These are phyloP conservation scores for Cuniculus paca DNA, from an alignment of 2,797 vertebrate genomes.

Conservation along the genomic window DNA sequence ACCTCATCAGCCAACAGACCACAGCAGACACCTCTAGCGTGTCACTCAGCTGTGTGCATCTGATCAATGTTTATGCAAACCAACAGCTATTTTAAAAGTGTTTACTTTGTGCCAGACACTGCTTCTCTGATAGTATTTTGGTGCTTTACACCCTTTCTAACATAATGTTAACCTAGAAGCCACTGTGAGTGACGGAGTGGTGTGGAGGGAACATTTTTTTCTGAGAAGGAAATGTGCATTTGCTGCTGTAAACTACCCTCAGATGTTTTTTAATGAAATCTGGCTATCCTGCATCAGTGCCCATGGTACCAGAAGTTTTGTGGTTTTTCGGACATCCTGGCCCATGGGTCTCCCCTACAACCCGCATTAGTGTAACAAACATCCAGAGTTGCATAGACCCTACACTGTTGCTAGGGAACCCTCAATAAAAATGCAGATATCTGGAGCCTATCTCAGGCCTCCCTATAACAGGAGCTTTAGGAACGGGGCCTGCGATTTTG, in stretches of 20 bases:
- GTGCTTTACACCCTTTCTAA: background rate
- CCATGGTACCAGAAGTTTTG: background rate
- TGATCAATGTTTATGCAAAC: background rate
- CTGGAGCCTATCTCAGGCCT: background rate
- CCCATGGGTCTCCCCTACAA: background rate
- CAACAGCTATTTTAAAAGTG: background rate
- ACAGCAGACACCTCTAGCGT: background rate
- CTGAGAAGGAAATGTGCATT: background rate
- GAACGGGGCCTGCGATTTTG: background rate
- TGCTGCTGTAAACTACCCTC: background rate
- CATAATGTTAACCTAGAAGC: background rate
- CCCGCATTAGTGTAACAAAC: background rate
- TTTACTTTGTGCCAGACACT: background rate
- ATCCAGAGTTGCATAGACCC: background rate
- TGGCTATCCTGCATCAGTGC: background rate
- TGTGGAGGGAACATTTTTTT: background rate
- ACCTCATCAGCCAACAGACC: background rate
- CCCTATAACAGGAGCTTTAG: background rate
- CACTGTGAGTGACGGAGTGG: background rate
- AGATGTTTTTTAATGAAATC: background rate
- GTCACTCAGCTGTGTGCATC: background rate
- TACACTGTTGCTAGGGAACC: no score
- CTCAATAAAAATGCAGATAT: constrained; percentile 25
- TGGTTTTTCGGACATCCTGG: background rate
- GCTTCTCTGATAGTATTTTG: background rate